Evolutionary conservation across 2,888 invertebrate species (phyloP).

Genomic region (Phlogophora meticulosa): DNA sequence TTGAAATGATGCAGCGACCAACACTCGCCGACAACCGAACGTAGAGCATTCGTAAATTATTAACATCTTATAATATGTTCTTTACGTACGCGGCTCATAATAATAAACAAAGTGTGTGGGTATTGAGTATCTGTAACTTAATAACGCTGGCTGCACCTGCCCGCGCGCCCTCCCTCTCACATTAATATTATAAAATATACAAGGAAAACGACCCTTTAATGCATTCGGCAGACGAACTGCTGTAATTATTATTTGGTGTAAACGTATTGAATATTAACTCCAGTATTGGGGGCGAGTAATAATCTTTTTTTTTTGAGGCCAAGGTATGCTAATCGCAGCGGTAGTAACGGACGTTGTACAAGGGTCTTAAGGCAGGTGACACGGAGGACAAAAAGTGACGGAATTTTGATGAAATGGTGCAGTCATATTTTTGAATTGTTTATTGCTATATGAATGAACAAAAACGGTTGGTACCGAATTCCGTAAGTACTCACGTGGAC

Average conservation of each 20-base stretch:
- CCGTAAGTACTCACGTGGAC: constrained; percentile 26
- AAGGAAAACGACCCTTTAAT: constrained; percentile 83
- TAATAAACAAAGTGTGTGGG: constrained; percentile 79
- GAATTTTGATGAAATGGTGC: constrained; percentile 80
- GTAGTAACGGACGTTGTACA: constrained; percentile 76
- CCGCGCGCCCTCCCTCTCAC: constrained; percentile 74
- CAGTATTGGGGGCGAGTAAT: constrained; percentile 80
- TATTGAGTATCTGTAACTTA: constrained; percentile 84
- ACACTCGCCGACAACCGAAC: constrained; percentile 59
- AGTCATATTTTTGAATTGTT: constrained; percentile 69
- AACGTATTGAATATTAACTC: constrained; percentile 88
- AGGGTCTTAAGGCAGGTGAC: constrained; percentile 82
- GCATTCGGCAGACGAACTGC: constrained; percentile 83
- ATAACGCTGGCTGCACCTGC: constrained; percentile 86
- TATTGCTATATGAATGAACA: constrained; percentile 50
- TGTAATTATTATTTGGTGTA: constrained; percentile 90
- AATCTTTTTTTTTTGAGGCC: constrained; percentile 81
- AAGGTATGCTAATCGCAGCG: constrained; percentile 84
- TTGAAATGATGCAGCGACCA: constrained; percentile 52
- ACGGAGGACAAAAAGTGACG: constrained; percentile 76
- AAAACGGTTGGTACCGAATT: constrained; percentile 44
- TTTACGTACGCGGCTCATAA: constrained; percentile 77
- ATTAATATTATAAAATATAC: constrained; percentile 88
- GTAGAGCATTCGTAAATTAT: constrained; percentile 62
- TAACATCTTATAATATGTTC: constrained; percentile 76